Conservation (phyloP, 2,797 vertebrate species). For the Manis javanica region DNA sequence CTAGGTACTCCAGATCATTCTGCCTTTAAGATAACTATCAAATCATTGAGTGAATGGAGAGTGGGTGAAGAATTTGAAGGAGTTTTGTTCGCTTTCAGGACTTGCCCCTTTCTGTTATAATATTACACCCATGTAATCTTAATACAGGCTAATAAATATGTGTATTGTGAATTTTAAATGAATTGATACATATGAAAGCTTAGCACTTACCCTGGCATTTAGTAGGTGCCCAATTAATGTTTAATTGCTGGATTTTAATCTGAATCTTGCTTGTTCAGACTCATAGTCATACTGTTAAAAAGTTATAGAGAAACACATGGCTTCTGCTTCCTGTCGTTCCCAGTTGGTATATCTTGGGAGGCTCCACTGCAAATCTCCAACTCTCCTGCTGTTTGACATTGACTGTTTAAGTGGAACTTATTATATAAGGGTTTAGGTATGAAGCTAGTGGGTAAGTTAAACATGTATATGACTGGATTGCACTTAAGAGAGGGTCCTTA, state of each 20-base stretch:
- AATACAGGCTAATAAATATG: not conserved
- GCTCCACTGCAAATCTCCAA: not conserved
- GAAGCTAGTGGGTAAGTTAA: not conserved
- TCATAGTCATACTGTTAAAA: not conserved
- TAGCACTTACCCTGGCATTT: not conserved
- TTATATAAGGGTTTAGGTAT: not conserved
- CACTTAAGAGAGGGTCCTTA: not conserved
- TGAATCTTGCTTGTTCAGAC: not conserved
- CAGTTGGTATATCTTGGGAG: not conserved
- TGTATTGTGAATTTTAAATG: not conserved
- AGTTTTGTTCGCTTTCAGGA: not conserved
- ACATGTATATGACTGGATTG: not conserved
- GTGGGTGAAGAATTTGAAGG: not conserved
- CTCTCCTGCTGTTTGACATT: not conserved
- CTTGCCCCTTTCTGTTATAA: not conserved
- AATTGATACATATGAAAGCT: not conserved
- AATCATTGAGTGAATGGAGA: not conserved
- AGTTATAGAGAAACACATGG: not conserved
- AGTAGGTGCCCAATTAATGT: too few species aligned
- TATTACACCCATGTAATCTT: not conserved
- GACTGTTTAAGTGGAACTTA: not conserved
- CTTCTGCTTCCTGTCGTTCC: not conserved
- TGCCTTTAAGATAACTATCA: not conserved
- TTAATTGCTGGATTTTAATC: not conserved
- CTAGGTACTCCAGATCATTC: not conserved